Base-by-base conservation (phyloP, 1,140 invertebrate species). In the Eulimnadia texana region DNA sequence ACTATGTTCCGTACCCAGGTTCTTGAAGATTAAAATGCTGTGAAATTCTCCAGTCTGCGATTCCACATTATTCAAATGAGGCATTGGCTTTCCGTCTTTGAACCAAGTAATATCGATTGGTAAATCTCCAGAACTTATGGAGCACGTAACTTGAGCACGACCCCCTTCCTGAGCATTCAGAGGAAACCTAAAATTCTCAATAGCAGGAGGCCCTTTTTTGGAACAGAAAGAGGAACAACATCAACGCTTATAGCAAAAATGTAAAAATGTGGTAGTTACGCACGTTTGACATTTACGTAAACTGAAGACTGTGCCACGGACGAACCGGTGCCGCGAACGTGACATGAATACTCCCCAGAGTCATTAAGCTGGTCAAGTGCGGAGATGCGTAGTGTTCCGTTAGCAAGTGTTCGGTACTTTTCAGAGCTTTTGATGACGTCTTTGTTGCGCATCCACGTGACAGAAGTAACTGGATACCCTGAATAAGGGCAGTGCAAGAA, bases 201-300 rank as follows among this genome's bases (percentile, higher is more conserved):
- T 79, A 72, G 76, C 77, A 64, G 80, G 80, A 58, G 79, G 78
- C 66, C 79, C 80, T 81, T 74, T 29, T 53, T n/a, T n/a, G n/a
- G n/a, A n/a, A n/a, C n/a, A n/a, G 27, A 3, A 60, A 16, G 1
- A 50, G 20, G 3, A 56, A 24, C 10, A 2, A 42, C 0, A 57
- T 22, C 28, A 13, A 19, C 25, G 16, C 55, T 11, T 20, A 64
- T 19, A 24, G 11, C 13, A 25, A 19, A 53, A 57, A 42, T 33
- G 19, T 13, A 58, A 23, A 22, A 29, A 23, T 20, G 1, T 10
- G 29, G 16, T 23, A 61, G 23, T 33, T 20, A 58, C 75, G 70
- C 67, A 78, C 77, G 74, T 29, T 76, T 69, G 20, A 79, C 73
- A 25, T 64, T 67, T 3, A 79, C 70, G 58, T 69, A 72, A 3